Conservation (phyloP, 2,888 invertebrate species). For the Brachyptera risi region DNA sequence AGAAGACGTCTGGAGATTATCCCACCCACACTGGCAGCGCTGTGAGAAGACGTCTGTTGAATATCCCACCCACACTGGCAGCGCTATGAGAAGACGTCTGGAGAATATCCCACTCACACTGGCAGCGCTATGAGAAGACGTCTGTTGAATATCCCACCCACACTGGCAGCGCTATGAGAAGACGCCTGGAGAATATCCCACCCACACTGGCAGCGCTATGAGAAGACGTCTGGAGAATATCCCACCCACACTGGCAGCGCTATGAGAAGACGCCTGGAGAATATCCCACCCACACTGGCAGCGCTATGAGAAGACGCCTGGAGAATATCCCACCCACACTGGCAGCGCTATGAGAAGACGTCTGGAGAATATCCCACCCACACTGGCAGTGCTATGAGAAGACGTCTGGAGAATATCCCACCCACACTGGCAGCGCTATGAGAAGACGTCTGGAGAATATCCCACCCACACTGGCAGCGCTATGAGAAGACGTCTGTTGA, state of each 20-base stretch:
- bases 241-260: background rate
- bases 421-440: background rate
- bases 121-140: background rate
- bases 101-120: background rate
- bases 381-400: background rate
- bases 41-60: background rate
- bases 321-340: background rate
- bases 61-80: background rate
- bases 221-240: background rate
- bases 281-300: background rate
- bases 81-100: background rate
- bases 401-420: background rate
- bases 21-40: background rate
- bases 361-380: background rate
- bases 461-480: background rate
- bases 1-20: background rate
- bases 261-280: background rate
- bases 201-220: background rate
- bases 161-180: background rate
- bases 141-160: background rate
- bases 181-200: background rate
- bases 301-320: background rate
- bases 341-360: background rate
- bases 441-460: background rate
- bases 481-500: background rate